Evolutionary conservation across 2,888 invertebrate species (phyloP).

Genomic region (Oligia latruncula): DNA sequence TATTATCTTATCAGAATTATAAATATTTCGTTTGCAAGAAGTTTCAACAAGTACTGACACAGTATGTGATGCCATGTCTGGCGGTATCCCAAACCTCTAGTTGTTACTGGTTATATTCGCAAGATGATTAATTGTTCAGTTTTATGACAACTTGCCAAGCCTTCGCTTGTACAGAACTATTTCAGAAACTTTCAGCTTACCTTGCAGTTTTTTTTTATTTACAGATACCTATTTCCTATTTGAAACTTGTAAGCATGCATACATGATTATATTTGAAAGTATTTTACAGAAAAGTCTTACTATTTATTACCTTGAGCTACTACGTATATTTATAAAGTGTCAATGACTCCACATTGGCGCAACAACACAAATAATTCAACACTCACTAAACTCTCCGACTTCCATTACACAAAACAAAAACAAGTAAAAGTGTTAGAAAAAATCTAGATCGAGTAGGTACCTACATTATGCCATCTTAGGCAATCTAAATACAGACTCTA

Average conservation of each 20-base stretch:
- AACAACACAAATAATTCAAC: slow-evolving; percentile 16
- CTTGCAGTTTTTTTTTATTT: neutral
- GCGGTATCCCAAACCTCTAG: slow-evolving; percentile 32
- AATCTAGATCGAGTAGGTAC: slow-evolving; percentile 26
- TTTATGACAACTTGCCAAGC: slow-evolving; percentile 16
- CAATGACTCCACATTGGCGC: slow-evolving; percentile 4
- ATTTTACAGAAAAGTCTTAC: too few relatives aligned
- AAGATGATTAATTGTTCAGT: slow-evolving; percentile 29
- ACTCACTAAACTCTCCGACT: slow-evolving; percentile 10
- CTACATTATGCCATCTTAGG: slow-evolving; percentile 30
- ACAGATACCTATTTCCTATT: neutral
- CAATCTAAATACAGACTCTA: slow-evolving; percentile 25
- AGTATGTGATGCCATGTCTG: slow-evolving; percentile 13
- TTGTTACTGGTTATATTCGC: slow-evolving; percentile 3
- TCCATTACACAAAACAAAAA: slow-evolving; percentile 26
- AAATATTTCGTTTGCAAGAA: neutral
- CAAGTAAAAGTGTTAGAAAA: slow-evolving; percentile 8
- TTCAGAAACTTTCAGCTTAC: neutral
- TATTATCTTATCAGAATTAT: neutral
- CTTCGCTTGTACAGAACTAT: neutral
- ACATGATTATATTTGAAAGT: neutral
- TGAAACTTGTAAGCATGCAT: neutral
- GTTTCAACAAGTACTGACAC: slow-evolving; percentile 25
- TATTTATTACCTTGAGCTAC: neutral
- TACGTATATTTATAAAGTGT: neutral